A percentile compares a stretch with the other conserved stretches of the same genome.
These are phyloP conservation scores for Choloepus hoffmanni DNA, from an alignment of 2,113 vertebrate genomes.

Conservation along the genomic window DNA sequence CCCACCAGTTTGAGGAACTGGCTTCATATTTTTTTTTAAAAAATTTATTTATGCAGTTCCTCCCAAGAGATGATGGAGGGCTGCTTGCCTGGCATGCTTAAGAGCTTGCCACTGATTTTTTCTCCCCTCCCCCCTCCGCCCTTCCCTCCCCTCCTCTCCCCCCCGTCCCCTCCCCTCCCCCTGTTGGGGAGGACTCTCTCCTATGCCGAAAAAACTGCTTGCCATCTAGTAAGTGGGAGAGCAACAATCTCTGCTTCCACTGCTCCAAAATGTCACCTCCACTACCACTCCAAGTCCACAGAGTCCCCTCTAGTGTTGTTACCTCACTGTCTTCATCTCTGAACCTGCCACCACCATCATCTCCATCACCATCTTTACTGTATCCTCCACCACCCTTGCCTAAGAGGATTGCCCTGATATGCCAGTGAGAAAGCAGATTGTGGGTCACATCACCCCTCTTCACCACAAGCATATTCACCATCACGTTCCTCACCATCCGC, in stretches of 20 bases:
- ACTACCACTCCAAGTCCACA: too few relatives aligned
- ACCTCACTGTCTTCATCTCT: neutral
- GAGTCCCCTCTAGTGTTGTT: neutral
- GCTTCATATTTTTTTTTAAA: neutral
- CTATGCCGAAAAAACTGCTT: neutral
- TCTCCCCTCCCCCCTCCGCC: neutral
- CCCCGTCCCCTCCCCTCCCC: too few relatives aligned
- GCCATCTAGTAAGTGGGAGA: neutral
- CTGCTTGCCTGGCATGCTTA: neutral
- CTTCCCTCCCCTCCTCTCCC: neutral
- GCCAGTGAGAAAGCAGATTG: neutral
- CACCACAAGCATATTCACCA: fast-evolving
- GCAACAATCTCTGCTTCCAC: neutral
- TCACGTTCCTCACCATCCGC: neutral
- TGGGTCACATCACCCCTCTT: neutral
- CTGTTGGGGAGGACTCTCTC: neutral
- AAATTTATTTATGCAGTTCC: neutral
- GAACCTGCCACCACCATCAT: neutral
- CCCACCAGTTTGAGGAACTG: neutral
- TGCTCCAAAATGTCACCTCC: too few relatives aligned
- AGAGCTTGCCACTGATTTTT: neutral
- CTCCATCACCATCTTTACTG: neutral
- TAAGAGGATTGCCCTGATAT: neutral
- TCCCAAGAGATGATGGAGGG: neutral
- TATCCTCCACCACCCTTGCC: neutral